Base-by-base conservation (phyloP, 2,113 vertebrate species). In the Eurypyga helias region DNA sequence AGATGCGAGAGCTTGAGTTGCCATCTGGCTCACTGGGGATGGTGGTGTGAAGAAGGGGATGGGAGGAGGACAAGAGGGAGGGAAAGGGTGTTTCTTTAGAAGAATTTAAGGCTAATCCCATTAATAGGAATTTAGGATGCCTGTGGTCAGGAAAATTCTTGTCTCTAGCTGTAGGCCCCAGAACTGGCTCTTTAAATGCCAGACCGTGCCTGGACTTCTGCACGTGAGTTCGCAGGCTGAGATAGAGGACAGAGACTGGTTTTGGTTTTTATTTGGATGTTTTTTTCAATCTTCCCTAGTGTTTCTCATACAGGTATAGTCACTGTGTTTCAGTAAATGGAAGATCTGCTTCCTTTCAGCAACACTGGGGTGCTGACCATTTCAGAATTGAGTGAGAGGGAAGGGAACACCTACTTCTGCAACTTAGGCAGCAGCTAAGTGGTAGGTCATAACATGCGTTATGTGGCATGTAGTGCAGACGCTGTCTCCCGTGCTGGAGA, bases 141-240 rank as follows among this genome's bases (percentile, higher is more conserved):
- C 76, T 95, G 64, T 95, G 92, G 80, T 92, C 88, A 83, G 83
- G 57, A 86, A 94, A 93, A 94, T 96, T 92, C 90, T 83, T 12
- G 2, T 90, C 51, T 85, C 36, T 83, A 89, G n/a, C 52, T 90
- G 29, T 66, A 67, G 85, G 60, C 41, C 82, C 8, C 64, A 75
- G 31, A 87, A 64, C 4, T 4, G 8, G 14, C 34, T 92, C 25
- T 85, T 67, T 67, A 89, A 90, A 88, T 86, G 55, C 60, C 85
- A 81, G 55, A 41, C 69, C 87, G 21, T 58, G 60, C 60, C 79
- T 95, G 41, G 66, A 82, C 45, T 96, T 77, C 52, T 62, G 51
- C 12, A 2, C 8, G 2, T 71, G 62, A 81, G 20, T 79, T 91
- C 10, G 5, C 17, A 75, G 78, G n/a, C 55, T 46, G 77, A 61